phyloP scores from a whole-genome alignment of 1,140 invertebrate species.

The Panagrolaimus sp. region DNA sequence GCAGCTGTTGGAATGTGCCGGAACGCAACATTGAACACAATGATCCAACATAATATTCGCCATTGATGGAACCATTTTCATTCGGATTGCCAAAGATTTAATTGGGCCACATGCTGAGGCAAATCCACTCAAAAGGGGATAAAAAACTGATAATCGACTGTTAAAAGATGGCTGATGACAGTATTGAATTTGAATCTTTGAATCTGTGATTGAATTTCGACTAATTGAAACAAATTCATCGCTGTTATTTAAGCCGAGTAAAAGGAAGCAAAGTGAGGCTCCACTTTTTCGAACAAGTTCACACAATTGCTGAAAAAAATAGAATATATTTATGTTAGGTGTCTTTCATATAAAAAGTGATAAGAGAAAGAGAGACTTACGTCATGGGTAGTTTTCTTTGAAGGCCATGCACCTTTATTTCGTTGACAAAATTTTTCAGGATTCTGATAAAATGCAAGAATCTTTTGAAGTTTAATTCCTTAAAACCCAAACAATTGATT shows the following conservation, averaged over 20 bases:
- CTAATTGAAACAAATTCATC: slow-evolving; percentile 10
- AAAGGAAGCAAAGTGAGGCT: not conserved
- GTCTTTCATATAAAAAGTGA: not conserved
- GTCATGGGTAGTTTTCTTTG: not conserved
- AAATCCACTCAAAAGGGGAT: slow-evolving; percentile 10
- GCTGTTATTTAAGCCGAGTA: not conserved
- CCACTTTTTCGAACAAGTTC: not conserved
- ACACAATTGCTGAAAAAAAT: not conserved
- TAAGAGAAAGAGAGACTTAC: not conserved
- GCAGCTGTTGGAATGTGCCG: not conserved
- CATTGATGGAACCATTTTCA: not conserved
- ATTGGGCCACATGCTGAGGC: not conserved
- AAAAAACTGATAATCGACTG: not conserved
- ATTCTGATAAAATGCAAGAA: slow-evolving; percentile 4
- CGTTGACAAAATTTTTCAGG: not conserved
- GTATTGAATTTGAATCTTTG: not conserved
- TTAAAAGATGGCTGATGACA: not conserved
- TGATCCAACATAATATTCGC: not conserved
- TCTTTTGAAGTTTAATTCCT: not conserved
- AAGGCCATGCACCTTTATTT: not conserved
- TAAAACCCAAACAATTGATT: no score
- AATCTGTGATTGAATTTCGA: not conserved
- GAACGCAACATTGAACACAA: slow-evolving; percentile 9
- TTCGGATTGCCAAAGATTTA: not conserved
- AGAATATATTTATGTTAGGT: no score